These are phyloP conservation scores for Nephrotoma appendiculata DNA, from an alignment of 2,888 invertebrate genomes.

Conservation along the genomic window DNA sequence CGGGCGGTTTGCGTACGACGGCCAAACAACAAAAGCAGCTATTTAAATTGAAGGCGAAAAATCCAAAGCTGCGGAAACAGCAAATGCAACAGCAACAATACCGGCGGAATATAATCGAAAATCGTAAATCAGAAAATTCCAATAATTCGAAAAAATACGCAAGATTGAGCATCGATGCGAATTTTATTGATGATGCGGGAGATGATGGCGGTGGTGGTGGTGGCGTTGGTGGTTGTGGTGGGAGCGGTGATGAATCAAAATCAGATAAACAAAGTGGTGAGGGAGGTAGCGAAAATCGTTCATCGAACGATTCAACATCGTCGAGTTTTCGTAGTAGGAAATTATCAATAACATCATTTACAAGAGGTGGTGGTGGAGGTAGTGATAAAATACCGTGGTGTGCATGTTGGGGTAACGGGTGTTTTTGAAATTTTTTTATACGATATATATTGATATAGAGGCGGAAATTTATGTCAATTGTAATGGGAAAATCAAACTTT, in stretches of 20 bases:
- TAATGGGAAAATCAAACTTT: background rate
- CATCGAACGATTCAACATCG: constrained; percentile 30
- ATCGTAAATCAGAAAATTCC: background rate
- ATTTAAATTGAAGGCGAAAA: background rate
- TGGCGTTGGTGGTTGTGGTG: background rate
- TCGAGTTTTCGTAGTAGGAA: constrained; percentile 28
- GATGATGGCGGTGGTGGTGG: background rate
- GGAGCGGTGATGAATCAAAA: background rate
- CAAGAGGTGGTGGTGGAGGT: constrained; percentile 29
- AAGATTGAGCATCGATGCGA: background rate
- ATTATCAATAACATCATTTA: constrained; percentile 29
- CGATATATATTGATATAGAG: background rate
- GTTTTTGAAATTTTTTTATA: constrained; percentile 16
- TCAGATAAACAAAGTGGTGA: background rate
- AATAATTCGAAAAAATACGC: background rate
- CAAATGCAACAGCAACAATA: constrained; percentile 1
- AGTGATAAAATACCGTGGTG: constrained; percentile 33
- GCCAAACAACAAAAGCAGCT: background rate
- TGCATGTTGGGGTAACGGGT: constrained; percentile 34
- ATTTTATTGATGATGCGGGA: background rate
- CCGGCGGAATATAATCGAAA: background rate
- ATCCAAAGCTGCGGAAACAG: background rate
- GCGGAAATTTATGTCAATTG: background rate
- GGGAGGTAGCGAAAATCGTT: constrained; percentile 12
- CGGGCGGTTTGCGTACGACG: background rate